Conservation (phyloP, 2,797 vertebrate genomes). For the Thripadectes ignobilis region DNA sequence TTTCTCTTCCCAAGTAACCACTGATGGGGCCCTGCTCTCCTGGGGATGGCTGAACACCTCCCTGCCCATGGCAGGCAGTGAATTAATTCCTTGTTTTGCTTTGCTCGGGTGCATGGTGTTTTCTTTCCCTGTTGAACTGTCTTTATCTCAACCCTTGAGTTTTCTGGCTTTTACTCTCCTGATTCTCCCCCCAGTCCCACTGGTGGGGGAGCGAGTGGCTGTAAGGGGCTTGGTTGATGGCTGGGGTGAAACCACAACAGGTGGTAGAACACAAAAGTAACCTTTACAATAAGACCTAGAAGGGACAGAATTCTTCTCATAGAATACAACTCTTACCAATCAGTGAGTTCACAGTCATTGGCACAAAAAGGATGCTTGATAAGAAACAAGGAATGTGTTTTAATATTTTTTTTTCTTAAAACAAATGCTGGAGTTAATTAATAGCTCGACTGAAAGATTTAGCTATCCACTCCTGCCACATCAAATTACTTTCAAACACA, state of each 20-base stretch:
- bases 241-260: neutral
- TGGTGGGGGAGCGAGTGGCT: neutral
- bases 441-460: neutral
- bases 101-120: neutral
- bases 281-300: neutral
- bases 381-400: neutral
- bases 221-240: rapidly evolving
- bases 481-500: neutral
- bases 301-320: neutral
- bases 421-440: neutral
- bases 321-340: neutral
- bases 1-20: neutral
- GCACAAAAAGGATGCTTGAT: neutral
- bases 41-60: neutral
- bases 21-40: neutral
- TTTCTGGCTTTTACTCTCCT: neutral
- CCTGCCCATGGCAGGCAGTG: neutral
- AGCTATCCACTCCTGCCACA: neutral
- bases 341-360: neutral
- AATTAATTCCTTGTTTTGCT: neutral
- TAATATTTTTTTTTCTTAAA: neutral
- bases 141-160: neutral
- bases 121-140: neutral
- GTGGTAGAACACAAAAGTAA: neutral
- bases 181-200: too few relatives aligned